Base-by-base conservation (phyloP, 2,888 invertebrate genomes). In the Megalurothrips usitatus region DNA sequence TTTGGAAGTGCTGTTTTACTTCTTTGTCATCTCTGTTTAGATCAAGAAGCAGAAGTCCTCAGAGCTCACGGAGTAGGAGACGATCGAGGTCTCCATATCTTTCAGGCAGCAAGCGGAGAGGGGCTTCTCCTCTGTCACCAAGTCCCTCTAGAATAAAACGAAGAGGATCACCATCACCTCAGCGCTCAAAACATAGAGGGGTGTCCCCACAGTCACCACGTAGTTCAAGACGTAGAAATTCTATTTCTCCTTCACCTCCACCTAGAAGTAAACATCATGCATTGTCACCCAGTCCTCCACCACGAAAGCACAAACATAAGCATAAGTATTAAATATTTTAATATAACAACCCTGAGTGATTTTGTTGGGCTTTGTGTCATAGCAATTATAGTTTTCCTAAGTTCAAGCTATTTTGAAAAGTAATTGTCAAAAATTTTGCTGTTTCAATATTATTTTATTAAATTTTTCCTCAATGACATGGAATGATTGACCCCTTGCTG, bases 291-390 rank as follows among this genome's bases (percentile, higher is more conserved):
- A 86, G 88, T 23, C 86, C 88, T 4, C 86, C 88, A 10, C 85
- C 85, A 47, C 88, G 89, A 80, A 89, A 88, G 83, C 88, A 89
- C 83, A 89, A 88, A 84, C 89, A 89, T 84, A 89, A 89, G 84
- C 89, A 89, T 84, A 88, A 89, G 84, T 88, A 88, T 84, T 88
- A 75, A 12, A 19, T 58, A 58, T 75, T 75, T 26, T 26, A 75
- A 26, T 43, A 4, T n/a, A 75, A 26, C 23, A 58, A 58, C 17
- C n/a, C 58, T 58, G 17, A 19, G 17, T 58, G 17, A 58, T 58
- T 58, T 14, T 58, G 17, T 6, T 10, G n/a, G 17, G 58, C 6
- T 58, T 58, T 58, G 58, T 58, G 11, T 58, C 19, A 58, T 14
- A 58, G 34, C 34, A 43, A 43, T 43, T 2, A 43, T 43, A 43